Evolutionary conservation across 2,113 vertebrate species (phyloP).

Genomic region (Ursus arctos): DNA sequence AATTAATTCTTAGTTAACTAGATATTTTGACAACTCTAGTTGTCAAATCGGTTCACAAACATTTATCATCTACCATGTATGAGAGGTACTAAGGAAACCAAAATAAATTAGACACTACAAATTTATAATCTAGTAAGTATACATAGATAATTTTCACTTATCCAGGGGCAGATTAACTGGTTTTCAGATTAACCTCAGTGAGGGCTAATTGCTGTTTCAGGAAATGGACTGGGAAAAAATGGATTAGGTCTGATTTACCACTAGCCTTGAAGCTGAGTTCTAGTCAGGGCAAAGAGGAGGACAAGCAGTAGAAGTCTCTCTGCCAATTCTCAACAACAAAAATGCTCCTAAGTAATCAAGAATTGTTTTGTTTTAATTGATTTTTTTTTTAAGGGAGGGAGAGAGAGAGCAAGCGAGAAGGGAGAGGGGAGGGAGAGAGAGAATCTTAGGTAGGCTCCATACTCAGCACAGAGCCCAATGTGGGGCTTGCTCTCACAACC

Average conservation of each 20-base stretch:
- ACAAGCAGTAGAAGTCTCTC: neutral
- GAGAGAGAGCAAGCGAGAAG: neutral
- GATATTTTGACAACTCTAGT: neutral
- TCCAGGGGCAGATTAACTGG: neutral
- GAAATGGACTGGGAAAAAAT: neutral
- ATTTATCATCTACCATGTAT: neutral
- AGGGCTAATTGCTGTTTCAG: neutral
- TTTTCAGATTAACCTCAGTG: neutral
- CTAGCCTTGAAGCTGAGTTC: neutral
- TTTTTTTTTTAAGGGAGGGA: neutral
- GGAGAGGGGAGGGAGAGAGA: neutral
- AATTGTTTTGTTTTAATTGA: neutral
- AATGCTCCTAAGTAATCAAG: constrained; percentile 26
- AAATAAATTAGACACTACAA: constrained; percentile 23
- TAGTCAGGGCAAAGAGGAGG: neutral
- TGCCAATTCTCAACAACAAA: neutral
- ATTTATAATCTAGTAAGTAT: neutral
- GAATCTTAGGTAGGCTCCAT: neutral
- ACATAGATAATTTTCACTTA: neutral
- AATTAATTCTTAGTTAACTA: neutral
- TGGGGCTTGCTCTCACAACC: neutral
- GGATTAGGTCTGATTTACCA: neutral
- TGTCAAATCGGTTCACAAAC: neutral
- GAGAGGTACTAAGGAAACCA: neutral
- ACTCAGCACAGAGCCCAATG: neutral